phyloP scores from a whole-genome alignment of 2,797 vertebrate species.

The Sebastes glaucus region DNA sequence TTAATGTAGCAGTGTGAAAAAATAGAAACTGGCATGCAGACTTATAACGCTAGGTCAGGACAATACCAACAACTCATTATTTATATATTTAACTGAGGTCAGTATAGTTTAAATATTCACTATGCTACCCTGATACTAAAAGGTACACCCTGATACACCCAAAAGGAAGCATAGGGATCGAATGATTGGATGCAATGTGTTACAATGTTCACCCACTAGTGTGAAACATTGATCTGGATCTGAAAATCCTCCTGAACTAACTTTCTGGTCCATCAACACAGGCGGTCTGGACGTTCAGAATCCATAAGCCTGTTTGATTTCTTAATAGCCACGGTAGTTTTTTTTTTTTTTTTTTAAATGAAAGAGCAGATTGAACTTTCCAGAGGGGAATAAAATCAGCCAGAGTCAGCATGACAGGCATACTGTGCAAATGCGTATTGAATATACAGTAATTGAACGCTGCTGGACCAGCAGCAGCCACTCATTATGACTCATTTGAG shows the following conservation, averaged over 20 bases:
- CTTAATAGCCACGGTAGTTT: not conserved
- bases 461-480: not conserved
- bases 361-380: not conserved
- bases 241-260: not conserved
- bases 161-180: not conserved
- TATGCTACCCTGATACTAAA: not conserved
- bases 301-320: not conserved
- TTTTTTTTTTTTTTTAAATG: not conserved
- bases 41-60: not conserved
- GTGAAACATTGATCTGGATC: not conserved
- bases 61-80: not conserved
- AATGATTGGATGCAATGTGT: not conserved
- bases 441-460: not conserved
- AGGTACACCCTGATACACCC: not conserved
- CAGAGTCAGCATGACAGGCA: not conserved
- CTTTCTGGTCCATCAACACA: not conserved
- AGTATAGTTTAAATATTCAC: not conserved
- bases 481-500: not conserved
- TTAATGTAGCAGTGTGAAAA: not conserved
- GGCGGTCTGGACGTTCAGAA: not conserved
- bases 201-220: not conserved
- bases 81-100: not conserved
- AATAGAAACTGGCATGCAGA: not conserved
- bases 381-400: not conserved
- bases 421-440: not conserved